Evolutionary conservation across 2,797 vertebrate genomes (phyloP), one percentile per base, ranked within the genome.

Genomic region (Acanthurus lineatus): DNA sequence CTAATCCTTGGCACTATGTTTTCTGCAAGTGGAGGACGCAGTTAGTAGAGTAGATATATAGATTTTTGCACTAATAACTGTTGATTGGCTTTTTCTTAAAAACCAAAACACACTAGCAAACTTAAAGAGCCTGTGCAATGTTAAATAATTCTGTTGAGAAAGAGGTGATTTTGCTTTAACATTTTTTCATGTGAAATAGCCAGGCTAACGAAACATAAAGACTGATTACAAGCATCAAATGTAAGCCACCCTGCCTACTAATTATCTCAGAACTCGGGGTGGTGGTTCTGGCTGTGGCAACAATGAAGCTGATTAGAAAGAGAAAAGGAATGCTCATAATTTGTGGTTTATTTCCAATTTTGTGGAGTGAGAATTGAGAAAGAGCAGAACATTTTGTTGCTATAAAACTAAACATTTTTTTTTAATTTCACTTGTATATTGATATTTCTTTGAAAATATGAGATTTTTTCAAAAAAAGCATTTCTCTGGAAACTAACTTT

Each of bases 261-360:
- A 79, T 79, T 69, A 75, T 73, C 47, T 60, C 22, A 3, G 54
- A 51, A 44, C 3, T 35, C 0, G 9, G 4, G 0, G 9, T 28
- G 38, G 19, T 77, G 40, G 56, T 61, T 73, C 28, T 22, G 25
- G 10, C 56, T 40, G 14, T 75, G 51, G 10, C 15, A 64, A 68
- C 66, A 79, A 52, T 32, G 15, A 63, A 66, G 28, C 59, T 57
- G 73, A 79, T 76, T 57, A 56, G 45, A 60, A 65, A 66, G 11
- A 65, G 10, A 4, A 4, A 35, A 42, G 4, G 7, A 42, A 12
- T 19, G 3, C 17, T 69, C 14, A 32, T 67, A 16, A 45, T 62
- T 61, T 40, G 14, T 6, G 14, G 14, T 53, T 72, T 52, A 45
- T 16, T 32, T 58, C 32, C 10, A 35, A 17, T n/a, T 66, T 49